Conservation (phyloP, 1,140 invertebrate genomes). For the Coptotermes formosanus region DNA sequence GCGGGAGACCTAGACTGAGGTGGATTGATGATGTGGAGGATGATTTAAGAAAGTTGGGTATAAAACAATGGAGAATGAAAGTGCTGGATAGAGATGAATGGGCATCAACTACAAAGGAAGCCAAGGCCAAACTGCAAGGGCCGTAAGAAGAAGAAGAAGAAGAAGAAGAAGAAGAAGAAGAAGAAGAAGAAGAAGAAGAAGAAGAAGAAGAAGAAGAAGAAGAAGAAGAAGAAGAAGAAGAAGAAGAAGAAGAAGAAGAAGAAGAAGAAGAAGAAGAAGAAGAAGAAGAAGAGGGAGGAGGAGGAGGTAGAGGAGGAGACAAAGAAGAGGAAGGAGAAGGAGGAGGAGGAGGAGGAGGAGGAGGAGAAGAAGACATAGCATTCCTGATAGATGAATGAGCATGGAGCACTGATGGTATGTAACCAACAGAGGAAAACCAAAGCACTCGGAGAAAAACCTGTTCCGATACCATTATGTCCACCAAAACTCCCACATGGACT, state of each 20-base stretch:
- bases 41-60: too few species aligned
- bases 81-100: background rate
- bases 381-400: slow-evolving; percentile 25
- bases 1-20: too few species aligned
- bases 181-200: background rate
- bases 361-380: slow-evolving; percentile 14
- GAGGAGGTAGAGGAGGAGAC: background rate
- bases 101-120: too few species aligned
- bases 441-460: too few species aligned
- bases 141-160: background rate
- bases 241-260: background rate
- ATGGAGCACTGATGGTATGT: too few species aligned
- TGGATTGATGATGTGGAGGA: too few species aligned
- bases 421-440: too few species aligned
- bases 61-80: background rate
- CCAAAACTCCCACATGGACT: too few species aligned
- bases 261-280: slow-evolving; percentile 13
- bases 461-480: too few species aligned
- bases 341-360: slow-evolving; percentile 18
- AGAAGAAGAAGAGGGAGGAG: background rate
- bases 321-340: slow-evolving; percentile 14
- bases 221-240: slow-evolving; percentile 2
- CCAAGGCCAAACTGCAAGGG: background rate
- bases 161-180: background rate
- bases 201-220: slow-evolving; percentile 1